Conservation (phyloP, 2,113 vertebrate species). For the Nothocercus nigrocapillus region DNA sequence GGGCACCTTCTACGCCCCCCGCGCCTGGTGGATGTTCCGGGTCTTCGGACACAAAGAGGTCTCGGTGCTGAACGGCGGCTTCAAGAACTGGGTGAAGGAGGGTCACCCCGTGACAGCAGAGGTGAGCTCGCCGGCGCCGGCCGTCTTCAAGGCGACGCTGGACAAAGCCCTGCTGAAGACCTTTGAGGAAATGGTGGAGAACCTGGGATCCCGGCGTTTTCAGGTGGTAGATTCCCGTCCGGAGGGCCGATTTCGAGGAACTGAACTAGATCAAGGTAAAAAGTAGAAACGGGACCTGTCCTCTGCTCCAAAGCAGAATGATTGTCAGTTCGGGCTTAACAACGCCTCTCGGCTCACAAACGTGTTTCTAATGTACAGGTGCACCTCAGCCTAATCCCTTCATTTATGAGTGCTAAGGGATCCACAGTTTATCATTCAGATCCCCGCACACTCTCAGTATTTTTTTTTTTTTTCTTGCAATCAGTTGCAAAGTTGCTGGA, state of each 20-base stretch:
- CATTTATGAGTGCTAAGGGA: neutral
- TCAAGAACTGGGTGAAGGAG: conserved; percentile 89
- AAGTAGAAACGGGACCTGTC: conserved; percentile 69
- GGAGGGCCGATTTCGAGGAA: conserved; percentile 85
- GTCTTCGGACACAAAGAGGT: conserved; percentile 89
- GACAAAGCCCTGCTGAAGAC: conserved; percentile 84
- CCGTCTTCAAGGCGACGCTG: conserved; percentile 78
- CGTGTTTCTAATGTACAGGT: neutral
- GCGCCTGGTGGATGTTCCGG: conserved; percentile 97
- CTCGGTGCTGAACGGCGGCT: conserved; percentile 91
- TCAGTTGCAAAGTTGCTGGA: neutral
- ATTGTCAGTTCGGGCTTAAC: neutral
- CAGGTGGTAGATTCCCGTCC: conserved; percentile 91
- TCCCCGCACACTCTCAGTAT: neutral
- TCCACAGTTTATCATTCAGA: neutral
- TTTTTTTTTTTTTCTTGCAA: neutral
- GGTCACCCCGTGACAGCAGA: conserved; percentile 81
- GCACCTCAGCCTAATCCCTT: neutral
- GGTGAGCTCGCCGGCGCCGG: conserved; percentile 68
- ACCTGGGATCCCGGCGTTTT: conserved; percentile 79
- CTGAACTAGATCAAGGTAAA: conserved; percentile 88
- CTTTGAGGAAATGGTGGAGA: conserved; percentile 89
- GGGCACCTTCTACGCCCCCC: conserved; percentile 87
- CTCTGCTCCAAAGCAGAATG: neutral
- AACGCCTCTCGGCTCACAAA: neutral